Percentiles rank a stretch among this genome's conserved stretches.
phyloP scores from a whole-genome alignment of 2,797 vertebrate species.

The Microctenopoma stevenorrisi region DNA sequence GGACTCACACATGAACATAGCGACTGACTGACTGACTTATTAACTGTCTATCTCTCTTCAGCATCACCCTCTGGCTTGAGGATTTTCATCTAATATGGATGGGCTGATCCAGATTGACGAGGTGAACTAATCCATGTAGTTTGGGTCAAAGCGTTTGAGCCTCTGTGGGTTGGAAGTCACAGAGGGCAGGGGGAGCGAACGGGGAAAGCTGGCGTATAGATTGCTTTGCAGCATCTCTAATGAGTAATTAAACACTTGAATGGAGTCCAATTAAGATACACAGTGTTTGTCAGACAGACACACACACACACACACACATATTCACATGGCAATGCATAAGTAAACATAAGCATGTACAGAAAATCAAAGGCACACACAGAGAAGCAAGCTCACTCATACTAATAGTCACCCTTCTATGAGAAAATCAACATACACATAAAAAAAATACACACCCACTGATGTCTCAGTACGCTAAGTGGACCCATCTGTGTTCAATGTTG shows the following conservation, averaged over 20 bases:
- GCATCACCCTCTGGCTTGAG: slow-evolving; percentile 39
- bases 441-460: slow-evolving; percentile 8
- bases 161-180: slow-evolving; percentile 58
- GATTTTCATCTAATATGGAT: slow-evolving; percentile 64
- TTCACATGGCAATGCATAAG: slow-evolving; percentile 18
- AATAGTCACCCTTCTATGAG: slow-evolving; percentile 26
- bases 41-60: slow-evolving; percentile 45
- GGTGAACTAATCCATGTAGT: slow-evolving; percentile 78
- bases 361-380: slow-evolving; percentile 46
- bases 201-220: slow-evolving; percentile 65
- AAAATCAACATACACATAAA: slow-evolving; percentile 17
- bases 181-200: slow-evolving; percentile 45
- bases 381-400: slow-evolving; percentile 16
- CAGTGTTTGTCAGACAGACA: slow-evolving; percentile 37
- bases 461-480: slow-evolving; percentile 54
- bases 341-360: slow-evolving; percentile 58
- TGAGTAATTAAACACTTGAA: slow-evolving; percentile 82
- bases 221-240: slow-evolving; percentile 77
- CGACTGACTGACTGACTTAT: slow-evolving; percentile 51
- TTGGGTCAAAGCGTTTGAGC: slow-evolving; percentile 73
- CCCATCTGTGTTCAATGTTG: slow-evolving; percentile 61
- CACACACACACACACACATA: slow-evolving; percentile 21
- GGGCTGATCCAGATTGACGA: slow-evolving; percentile 78
- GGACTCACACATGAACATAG: slow-evolving; percentile 40
- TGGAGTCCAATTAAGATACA: slow-evolving; percentile 79